Evolutionary conservation across 2,888 invertebrate genomes (phyloP).

Genomic region (Synergus itoensis): DNA sequence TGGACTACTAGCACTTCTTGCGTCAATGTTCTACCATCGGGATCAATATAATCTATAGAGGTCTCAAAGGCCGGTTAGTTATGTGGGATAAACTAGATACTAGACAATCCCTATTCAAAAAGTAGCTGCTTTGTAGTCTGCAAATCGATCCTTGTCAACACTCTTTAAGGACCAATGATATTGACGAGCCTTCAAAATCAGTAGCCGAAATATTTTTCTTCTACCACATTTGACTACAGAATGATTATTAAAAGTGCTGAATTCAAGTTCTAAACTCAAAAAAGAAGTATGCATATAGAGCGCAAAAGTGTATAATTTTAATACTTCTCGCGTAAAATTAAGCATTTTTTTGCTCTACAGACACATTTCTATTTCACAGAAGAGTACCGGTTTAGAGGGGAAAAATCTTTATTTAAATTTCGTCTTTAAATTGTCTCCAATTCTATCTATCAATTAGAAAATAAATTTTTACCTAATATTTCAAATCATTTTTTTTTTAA

Average conservation of each 20-base stretch:
- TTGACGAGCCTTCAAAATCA: slow-evolving; percentile 25
- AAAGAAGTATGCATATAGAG: too few relatives aligned
- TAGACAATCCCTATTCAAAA: slow-evolving; percentile 27
- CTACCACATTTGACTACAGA: not conserved
- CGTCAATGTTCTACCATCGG: slow-evolving; percentile 33
- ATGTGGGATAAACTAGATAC: slow-evolving; percentile 13
- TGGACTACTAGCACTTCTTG: slow-evolving; percentile 34
- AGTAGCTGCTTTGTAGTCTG: not conserved
- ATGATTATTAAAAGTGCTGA: not conserved
- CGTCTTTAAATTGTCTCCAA: too few relatives aligned
- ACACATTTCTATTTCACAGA: too few relatives aligned
- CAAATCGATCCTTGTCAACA: slow-evolving; percentile 41
- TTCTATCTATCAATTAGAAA: not conserved
- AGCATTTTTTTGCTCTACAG: too few relatives aligned
- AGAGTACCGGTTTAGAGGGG: too few relatives aligned
- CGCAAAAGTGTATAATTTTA: too few relatives aligned
- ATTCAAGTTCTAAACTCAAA: too few relatives aligned
- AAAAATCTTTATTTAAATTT: too few relatives aligned
- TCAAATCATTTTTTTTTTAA: slow-evolving; percentile 56
- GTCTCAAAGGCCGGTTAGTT: slow-evolving; percentile 30
- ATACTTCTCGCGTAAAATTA: too few relatives aligned
- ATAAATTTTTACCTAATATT: not conserved
- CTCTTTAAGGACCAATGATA: slow-evolving; percentile 17
- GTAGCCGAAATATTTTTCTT: not conserved
- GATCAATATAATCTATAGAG: slow-evolving; percentile 35